phyloP scores from a whole-genome alignment of 2,113 vertebrate species.

The Salminus brasiliensis region DNA sequence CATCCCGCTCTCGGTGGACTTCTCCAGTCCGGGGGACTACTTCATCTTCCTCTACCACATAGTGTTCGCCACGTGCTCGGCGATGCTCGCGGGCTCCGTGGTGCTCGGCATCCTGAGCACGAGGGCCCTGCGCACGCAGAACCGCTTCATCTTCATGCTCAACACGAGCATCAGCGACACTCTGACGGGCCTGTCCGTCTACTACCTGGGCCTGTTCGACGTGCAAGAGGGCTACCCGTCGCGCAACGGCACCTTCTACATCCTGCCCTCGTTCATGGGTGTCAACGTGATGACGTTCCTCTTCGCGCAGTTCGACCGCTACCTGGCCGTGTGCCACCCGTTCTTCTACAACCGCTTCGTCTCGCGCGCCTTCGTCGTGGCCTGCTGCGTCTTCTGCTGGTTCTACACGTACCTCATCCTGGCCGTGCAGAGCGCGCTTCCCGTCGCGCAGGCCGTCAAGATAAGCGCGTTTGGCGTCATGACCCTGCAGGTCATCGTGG shows the following conservation, averaged over 20 bases:
- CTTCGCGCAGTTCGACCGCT: conserved; percentile 79
- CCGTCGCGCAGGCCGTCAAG: conserved; percentile 69
- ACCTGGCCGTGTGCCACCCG: conserved; percentile 74
- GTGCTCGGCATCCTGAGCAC: conserved; percentile 68
- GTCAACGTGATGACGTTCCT: conserved; percentile 78
- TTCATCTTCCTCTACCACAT: conserved; percentile 76
- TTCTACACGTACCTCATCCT: conserved; percentile 72
- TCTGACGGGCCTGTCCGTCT: conserved; percentile 75
- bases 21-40: conserved; percentile 64
- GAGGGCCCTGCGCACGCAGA: conserved; percentile 69
- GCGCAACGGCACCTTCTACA: conserved; percentile 73
- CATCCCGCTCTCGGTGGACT: conserved; percentile 70
- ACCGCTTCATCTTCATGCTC: conserved; percentile 80
- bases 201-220: conserved; percentile 79
- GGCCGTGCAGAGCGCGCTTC: conserved; percentile 70
- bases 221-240: conserved; percentile 79
- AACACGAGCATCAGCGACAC: conserved; percentile 81
- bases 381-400: conserved; percentile 72
- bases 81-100: conserved; percentile 72
- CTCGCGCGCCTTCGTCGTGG: conserved; percentile 58
- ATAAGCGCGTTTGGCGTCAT: conserved; percentile 74
- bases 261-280: conserved; percentile 75
- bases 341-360: conserved; percentile 76
- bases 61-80: conserved; percentile 70
- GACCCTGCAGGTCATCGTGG: conserved; percentile 71